A percentile compares a stretch with the other conserved stretches of the same genome.
These are phyloP conservation scores for Phymorhynchus buccinoides DNA, from an alignment of 1,140 invertebrate genomes.

Conservation along the genomic window DNA sequence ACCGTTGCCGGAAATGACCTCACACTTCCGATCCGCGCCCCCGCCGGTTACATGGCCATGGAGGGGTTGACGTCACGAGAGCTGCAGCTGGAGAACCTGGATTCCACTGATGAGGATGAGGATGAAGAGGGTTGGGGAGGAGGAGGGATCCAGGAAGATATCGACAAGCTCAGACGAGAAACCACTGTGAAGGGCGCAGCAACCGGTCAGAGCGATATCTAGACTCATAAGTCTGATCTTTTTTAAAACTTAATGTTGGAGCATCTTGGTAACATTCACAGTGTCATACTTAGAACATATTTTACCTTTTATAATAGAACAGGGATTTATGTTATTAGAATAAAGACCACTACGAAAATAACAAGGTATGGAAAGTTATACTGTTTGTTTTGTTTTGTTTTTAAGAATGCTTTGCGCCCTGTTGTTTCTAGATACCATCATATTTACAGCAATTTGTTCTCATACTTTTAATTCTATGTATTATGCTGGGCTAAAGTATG, in stretches of 20 bases:
- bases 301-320: not conserved
- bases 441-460: too few relatives aligned
- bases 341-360: not conserved
- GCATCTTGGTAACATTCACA: not conserved
- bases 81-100: not conserved
- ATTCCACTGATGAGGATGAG: slow-evolving; percentile 17
- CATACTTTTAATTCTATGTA: too few relatives aligned
- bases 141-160: not conserved
- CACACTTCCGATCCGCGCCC: not conserved
- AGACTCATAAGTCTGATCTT: not conserved
- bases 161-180: not conserved
- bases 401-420: not conserved
- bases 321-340: not conserved
- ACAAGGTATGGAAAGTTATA: not conserved
- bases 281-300: not conserved
- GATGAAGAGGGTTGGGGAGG: too few relatives aligned
- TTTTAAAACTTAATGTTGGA: too few relatives aligned
- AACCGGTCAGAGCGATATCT: not conserved
- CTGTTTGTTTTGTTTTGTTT: not conserved
- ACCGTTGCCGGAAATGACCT: not conserved
- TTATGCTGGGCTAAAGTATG: too few relatives aligned
- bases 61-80: not conserved
- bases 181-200: not conserved
- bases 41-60: slow-evolving; percentile 3
- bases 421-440: too few relatives aligned